A percentile compares a stretch with the other conserved stretches of the same genome.
These are phyloP conservation scores for Eudyptes chrysolophus DNA, from an alignment of 2,113 vertebrate genomes.

Conservation along the genomic window DNA sequence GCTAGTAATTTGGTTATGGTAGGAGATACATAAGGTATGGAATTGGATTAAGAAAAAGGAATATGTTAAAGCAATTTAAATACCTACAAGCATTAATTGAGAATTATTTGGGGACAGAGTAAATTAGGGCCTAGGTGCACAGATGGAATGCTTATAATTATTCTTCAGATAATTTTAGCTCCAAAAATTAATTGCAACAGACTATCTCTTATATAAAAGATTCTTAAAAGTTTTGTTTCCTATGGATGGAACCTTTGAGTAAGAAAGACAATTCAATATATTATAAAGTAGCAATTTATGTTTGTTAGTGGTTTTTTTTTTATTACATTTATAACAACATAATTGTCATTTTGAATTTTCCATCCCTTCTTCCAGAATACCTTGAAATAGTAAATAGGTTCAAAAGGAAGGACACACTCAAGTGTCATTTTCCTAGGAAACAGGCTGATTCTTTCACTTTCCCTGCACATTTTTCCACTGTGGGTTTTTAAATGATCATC, in stretches of 20 bases:
- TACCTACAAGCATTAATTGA: background rate
- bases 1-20: background rate
- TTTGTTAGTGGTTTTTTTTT: background rate
- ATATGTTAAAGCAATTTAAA: background rate
- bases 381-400: background rate
- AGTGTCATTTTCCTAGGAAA: background rate
- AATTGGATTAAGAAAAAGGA: background rate
- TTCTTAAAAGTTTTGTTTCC: background rate
- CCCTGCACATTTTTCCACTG: background rate
- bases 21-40: background rate
- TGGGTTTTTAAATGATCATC: background rate
- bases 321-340: background rate
- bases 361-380: background rate
- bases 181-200: background rate
- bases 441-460: background rate
- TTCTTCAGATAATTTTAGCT: background rate
- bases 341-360: background rate
- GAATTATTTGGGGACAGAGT: background rate
- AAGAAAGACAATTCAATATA: background rate
- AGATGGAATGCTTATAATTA: background rate
- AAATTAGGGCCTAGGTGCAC: background rate
- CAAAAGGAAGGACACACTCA: background rate
- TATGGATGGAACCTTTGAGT: background rate
- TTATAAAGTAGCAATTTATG: background rate
- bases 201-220: background rate